phyloP scores from a whole-genome alignment of 2,113 vertebrate species.

The Papio anubis region DNA sequence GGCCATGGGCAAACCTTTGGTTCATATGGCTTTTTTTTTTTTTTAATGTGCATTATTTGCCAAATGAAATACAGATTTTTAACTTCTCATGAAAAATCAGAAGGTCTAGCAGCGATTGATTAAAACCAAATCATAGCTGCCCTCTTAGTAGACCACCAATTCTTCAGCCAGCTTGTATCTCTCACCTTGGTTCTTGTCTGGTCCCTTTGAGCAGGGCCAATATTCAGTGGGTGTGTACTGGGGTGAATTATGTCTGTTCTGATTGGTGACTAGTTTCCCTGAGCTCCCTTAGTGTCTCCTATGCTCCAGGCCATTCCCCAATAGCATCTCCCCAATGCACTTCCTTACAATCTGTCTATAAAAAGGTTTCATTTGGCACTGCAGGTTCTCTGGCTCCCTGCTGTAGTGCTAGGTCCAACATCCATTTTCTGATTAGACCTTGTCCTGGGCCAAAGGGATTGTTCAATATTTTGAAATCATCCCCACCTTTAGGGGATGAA shows the following conservation, averaged over 20 bases:
- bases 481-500: not conserved
- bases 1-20: not conserved
- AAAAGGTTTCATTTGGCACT: not conserved
- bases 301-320: not conserved
- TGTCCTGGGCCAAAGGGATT: not conserved
- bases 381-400: not conserved
- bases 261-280: not conserved
- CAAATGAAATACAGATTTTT: slow-evolving; percentile 7
- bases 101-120: not conserved
- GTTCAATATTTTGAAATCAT: not conserved
- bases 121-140: not conserved
- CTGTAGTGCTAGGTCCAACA: not conserved
- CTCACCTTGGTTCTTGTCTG: not conserved
- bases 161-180: not conserved
- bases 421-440: not conserved
- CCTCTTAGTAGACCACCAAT: no score
- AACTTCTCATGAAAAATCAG: not conserved
- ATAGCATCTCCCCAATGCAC: no score
- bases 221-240: not conserved
- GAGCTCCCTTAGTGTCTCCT: not conserved
- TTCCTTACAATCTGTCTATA: not conserved
- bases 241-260: not conserved
- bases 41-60: not conserved
- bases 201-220: not conserved
- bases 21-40: not conserved